Evolutionary conservation across 2,888 invertebrate species (phyloP), one percentile per base, ranked within the genome.

Genomic region (Anoplius nigerrimus): DNA sequence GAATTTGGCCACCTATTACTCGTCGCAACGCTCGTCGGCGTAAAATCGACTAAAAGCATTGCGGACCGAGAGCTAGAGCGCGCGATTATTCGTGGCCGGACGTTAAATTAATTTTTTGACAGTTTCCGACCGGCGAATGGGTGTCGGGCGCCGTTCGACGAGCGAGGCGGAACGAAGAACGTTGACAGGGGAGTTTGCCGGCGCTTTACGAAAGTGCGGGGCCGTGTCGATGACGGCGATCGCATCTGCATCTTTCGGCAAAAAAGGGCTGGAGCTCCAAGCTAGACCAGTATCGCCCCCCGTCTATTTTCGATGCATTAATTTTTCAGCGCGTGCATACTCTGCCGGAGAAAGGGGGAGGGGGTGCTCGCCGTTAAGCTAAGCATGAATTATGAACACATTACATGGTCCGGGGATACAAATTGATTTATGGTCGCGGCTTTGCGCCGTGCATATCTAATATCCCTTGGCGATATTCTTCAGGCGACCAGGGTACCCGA

Each of bases 321-420:
- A 86, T 84, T 86, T 86, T 86, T 86, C 86, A 84, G 72, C 76
- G 69, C 66, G 63, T 58, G 62, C 62, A 62, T 69, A 68, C n/a
- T n/a, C n/a, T n/a, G n/a, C 61, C 48, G 52, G 56, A 66, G 72
- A n/a, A 18, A 2, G 21, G 3, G 56, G n/a, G 22, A 18, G 42
- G 13, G 51, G n/a, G 42, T 8, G n/a, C n/a, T n/a, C 63, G 71
- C 78, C 75, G 84, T 86, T 84, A 82, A 83, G 80, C 84, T 86
- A 84, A 86, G 86, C 86, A 84, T 88, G 88, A 88, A 87, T 88
- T 88, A 88, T 87, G 86, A 88, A 88, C 84, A 81, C 84, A 87
- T 87, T 87, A 86, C 77, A 48, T 48, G 81, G 75, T 45, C 22
- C 70, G 72, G 78, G 82, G 81, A 84, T 86, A 84, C 83, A 86